Conservation (phyloP, 1,140 invertebrate genomes). For the Saccostrea glomerata region DNA sequence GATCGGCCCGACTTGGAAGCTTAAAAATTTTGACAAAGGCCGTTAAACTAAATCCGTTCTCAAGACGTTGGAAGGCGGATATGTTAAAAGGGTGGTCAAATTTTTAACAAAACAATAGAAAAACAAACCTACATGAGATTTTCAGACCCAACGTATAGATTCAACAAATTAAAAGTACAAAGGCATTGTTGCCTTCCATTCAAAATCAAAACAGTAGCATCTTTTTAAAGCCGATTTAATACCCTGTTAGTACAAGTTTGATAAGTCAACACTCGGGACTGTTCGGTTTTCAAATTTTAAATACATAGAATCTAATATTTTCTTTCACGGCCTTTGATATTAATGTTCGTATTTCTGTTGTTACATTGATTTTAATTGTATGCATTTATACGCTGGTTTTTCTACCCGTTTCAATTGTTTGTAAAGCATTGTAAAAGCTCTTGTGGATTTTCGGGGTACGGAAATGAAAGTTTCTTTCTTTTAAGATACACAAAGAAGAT, state of each 20-base stretch:
- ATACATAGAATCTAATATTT: conserved; percentile 19
- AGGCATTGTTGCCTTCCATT: not conserved
- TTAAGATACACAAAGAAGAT: not conserved
- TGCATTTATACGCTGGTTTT: not conserved
- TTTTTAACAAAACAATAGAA: not conserved
- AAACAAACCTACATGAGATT: not conserved
- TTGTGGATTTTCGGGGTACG: not conserved
- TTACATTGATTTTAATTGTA: not conserved
- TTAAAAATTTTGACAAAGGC: not conserved
- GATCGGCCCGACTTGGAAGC: not conserved
- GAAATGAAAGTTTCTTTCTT: conserved; percentile 5
- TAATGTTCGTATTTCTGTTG: not conserved
- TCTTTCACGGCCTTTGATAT: not conserved
- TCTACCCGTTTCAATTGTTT: conserved; percentile 1
- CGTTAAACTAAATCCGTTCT: not conserved
- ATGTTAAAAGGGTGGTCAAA: not conserved
- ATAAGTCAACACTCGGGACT: not conserved
- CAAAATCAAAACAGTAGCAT: not conserved
- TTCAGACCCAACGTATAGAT: not conserved
- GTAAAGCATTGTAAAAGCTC: not conserved
- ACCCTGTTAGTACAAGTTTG: not conserved
- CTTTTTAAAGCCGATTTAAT: not conserved
- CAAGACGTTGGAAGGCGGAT: not conserved
- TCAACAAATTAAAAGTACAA: not conserved
- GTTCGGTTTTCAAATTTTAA: not conserved